A percentile compares a stretch with the other conserved stretches of the same genome.
These are phyloP conservation scores for Neolamprologus longior DNA, from an alignment of 2,113 vertebrate species.

Conservation along the genomic window DNA sequence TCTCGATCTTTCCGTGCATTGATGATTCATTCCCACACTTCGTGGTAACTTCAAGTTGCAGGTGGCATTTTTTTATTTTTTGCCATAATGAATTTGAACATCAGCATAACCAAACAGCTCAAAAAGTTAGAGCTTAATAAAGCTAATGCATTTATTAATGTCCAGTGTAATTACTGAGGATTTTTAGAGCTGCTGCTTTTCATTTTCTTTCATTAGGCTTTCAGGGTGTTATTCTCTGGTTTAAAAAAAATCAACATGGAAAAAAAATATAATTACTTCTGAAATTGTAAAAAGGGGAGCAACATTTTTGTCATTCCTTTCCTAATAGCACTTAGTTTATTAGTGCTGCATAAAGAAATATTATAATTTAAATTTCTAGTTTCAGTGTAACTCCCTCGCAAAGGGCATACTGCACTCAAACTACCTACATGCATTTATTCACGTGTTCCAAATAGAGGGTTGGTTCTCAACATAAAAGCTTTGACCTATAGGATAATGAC, in stretches of 20 bases:
- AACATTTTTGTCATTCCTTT: background rate
- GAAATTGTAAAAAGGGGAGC: constrained; percentile 25
- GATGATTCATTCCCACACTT: background rate
- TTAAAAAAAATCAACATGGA: constrained; percentile 34
- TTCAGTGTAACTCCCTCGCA: background rate
- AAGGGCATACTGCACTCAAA: background rate
- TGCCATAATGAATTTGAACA: constrained; percentile 43
- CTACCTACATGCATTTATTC: background rate
- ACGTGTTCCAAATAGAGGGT: constrained; percentile 3
- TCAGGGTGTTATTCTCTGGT: background rate
- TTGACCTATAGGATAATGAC: constrained; percentile 40
- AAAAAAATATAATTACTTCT: constrained; percentile 28
- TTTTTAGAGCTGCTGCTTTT: constrained; percentile 37
- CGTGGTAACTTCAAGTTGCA: background rate
- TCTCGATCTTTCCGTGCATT: constrained; percentile 15
- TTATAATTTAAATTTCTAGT: constrained; percentile 9
- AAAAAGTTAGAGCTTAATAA: constrained; percentile 39
- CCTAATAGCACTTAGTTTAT: constrained; percentile 16
- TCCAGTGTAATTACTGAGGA: constrained; percentile 44
- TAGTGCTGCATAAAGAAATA: constrained; percentile 11
- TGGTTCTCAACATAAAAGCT: constrained; percentile 30
- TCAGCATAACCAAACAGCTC: constrained; percentile 35
- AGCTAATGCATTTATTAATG: constrained; percentile 62
- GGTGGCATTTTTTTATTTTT: constrained; percentile 32
- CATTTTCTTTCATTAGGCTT: constrained; percentile 49